Conservation (phyloP, 2,888 invertebrate genomes). For the Lasioglossum zephyrum region DNA sequence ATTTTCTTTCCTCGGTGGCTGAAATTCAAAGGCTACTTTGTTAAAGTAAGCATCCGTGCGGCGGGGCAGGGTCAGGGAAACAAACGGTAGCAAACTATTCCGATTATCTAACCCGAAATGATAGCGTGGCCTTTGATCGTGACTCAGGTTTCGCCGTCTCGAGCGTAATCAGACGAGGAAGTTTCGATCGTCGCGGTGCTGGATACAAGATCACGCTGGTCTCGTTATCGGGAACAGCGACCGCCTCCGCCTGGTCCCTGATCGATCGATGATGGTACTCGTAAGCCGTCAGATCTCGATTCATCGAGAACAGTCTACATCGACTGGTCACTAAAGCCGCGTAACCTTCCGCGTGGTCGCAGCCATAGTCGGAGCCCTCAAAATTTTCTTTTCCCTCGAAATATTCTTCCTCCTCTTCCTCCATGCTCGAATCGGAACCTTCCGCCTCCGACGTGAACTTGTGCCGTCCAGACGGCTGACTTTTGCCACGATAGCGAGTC, state of each 20-base stretch:
- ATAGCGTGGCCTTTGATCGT: constrained; percentile 65
- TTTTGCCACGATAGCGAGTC: constrained; percentile 53
- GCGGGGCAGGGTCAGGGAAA: background rate
- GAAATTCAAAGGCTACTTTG: constrained; percentile 19
- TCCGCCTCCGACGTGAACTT: background rate
- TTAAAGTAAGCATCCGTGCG: background rate
- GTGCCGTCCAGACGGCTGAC: background rate
- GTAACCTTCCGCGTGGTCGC: constrained; percentile 28
- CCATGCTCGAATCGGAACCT: background rate
- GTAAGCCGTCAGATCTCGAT: constrained; percentile 74
- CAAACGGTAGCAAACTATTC: constrained; percentile 6
- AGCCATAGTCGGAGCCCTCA: background rate
- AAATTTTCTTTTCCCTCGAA: background rate
- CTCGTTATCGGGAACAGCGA: constrained; percentile 53
- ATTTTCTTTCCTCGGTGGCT: constrained; percentile 15
- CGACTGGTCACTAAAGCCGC: constrained; percentile 1
- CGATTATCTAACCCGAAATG: constrained; percentile 54
- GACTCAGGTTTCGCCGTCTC: constrained; percentile 59
- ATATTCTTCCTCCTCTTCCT: constrained; percentile 4
- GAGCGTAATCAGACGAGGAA: constrained; percentile 67
- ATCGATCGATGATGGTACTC: constrained; percentile 77
- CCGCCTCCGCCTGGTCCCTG: constrained; percentile 47
- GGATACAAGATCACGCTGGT: constrained; percentile 65
- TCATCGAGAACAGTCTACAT: constrained; percentile 77
- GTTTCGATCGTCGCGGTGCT: constrained; percentile 56